Evolutionary conservation across 2,888 invertebrate genomes (phyloP), one percentile per base, ranked within the genome.

Genomic region (Apotomis betuletana): DNA sequence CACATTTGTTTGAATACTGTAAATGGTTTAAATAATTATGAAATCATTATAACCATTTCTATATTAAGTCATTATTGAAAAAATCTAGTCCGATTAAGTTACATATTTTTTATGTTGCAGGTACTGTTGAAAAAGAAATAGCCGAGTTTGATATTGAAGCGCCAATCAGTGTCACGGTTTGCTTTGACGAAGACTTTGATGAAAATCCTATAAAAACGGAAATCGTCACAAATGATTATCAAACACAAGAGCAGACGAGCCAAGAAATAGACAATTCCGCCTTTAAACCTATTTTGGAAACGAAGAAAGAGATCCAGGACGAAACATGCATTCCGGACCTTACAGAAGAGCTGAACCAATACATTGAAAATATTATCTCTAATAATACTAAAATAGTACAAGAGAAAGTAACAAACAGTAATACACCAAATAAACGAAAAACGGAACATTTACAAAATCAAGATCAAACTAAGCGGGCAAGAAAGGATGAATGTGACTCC

Each of bases 141-240:
- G 62, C 68, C 4, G 58, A 52, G 12, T 68, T 68, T 68, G 72
- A 72, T 62, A 58, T 54, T 36, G 62, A 41, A 5, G 63, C 67
- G 4, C 67, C 62, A 10, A 54, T 72, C 13, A 52, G 58, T 13
- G 4, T 63, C 10, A 36, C 67, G n/a, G 52, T 72, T 1, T 52
- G 12, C 36, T 67, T 68, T 68, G 67, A 67, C 4, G 61, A 51
- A 1, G 65, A 72, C 15, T 36, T 38, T 46, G 62, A 68, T 54
- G 63, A 59, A 38, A 36, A 6, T 5, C 10, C 51, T 58, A 12
- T 67, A 44, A 72, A 63, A 63, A 63, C 52, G 0, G 58, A 63
- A 67, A 63, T 62, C 12, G 52, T 58, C 4, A 36, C 36, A 62
- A 44, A 62, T 9, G 49, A 49, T 44, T n/a, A 41, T 12, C 27